Conservation (phyloP, 2,888 invertebrate genomes). For the Lasioglossum morio region DNA sequence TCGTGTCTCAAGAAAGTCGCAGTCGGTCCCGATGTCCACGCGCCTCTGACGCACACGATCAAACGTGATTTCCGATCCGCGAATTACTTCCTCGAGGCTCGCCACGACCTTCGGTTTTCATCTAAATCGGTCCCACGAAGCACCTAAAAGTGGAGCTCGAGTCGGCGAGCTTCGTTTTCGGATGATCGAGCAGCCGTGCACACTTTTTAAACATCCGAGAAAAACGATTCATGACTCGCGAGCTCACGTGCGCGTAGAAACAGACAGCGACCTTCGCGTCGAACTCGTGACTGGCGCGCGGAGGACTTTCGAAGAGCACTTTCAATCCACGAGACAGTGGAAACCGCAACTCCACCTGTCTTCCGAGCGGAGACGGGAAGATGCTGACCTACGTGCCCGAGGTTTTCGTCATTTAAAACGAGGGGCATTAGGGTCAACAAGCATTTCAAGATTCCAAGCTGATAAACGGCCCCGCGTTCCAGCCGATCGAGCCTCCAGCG, state of each 20-base stretch:
- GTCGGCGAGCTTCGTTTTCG: neutral
- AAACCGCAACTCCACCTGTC: neutral
- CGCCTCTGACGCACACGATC: neutral
- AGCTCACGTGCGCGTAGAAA: neutral
- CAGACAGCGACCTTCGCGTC: neutral
- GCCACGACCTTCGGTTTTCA: neutral
- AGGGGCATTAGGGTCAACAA: neutral
- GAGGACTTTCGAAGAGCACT: neutral
- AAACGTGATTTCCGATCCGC: neutral
- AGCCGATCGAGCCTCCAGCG: neutral
- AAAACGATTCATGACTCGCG: neutral
- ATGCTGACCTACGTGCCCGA: neutral
- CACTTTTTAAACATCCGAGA: neutral
- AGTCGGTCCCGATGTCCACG: neutral
- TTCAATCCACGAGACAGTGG: neutral
- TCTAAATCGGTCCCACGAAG: neutral
- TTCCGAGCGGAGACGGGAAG: neutral
- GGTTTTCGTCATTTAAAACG: neutral
- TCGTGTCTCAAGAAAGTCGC: constrained; percentile 7
- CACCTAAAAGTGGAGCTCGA: neutral
- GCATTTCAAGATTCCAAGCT: too few species aligned
- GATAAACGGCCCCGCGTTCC: neutral
- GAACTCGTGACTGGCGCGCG: neutral
- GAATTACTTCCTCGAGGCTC: neutral
- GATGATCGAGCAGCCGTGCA: neutral